These are phyloP conservation scores for Anableps anableps DNA, from an alignment of 2,797 vertebrate species.

Conservation along the genomic window DNA sequence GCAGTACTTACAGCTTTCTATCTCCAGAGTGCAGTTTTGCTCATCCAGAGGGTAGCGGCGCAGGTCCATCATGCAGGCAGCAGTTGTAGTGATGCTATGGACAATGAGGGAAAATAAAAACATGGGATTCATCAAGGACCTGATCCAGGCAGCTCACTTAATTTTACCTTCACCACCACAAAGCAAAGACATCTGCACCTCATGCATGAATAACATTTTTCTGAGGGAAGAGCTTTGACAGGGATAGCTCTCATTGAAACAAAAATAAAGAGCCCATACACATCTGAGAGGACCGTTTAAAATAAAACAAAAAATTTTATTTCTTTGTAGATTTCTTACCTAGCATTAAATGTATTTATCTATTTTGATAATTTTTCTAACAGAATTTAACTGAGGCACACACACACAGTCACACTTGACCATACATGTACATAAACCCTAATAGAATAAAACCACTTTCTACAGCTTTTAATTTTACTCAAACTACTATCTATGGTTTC, in stretches of 20 bases:
- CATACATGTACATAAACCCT: not conserved
- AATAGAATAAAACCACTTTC: not conserved
- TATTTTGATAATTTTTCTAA: not conserved
- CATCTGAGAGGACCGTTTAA: not conserved
- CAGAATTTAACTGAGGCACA: not conserved
- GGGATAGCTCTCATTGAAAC: not conserved
- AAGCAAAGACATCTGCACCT: constrained; percentile 6
- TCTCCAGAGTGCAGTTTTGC: constrained; percentile 97
- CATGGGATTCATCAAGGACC: constrained; percentile 30
- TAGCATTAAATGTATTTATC: not conserved
- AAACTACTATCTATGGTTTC: not conserved
- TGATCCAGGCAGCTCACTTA: constrained; percentile 22
- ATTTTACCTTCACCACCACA: constrained; percentile 50
- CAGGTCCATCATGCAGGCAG: constrained; percentile 98
- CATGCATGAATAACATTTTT: too few relatives aligned
- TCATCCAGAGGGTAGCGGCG: constrained; percentile 94
- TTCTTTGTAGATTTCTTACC: not conserved
- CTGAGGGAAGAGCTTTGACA: too few relatives aligned
- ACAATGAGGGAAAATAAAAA: constrained; percentile 62
- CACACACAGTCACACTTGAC: not conserved
- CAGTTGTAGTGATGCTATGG: constrained; percentile 94
- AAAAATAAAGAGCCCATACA: not conserved
- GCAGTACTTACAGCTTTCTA: constrained; percentile 95
- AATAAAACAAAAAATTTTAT: too few relatives aligned
- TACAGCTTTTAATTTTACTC: not conserved